Conservation (phyloP, 2,113 vertebrate species). For the Serilophus lunatus region DNA sequence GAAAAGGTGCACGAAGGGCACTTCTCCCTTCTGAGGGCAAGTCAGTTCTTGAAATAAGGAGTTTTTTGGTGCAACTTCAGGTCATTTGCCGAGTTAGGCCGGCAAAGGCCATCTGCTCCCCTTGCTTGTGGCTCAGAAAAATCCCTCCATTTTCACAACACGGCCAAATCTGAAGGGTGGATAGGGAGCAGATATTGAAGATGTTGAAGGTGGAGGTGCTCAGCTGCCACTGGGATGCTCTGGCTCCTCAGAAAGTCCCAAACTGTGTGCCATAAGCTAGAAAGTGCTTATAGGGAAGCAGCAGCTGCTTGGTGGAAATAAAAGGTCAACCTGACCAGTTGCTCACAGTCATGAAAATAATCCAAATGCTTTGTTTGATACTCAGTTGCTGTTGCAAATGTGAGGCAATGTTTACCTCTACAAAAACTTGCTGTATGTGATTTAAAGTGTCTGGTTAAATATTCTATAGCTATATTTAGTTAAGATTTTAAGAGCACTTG, state of each 20-base stretch:
- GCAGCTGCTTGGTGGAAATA: background rate
- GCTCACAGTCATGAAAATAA: background rate
- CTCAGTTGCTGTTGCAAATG: constrained; percentile 40
- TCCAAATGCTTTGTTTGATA: background rate
- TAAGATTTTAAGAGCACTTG: constrained; percentile 43
- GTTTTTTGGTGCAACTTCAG: background rate
- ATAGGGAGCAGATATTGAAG: background rate
- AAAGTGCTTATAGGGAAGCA: background rate
- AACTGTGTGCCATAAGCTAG: background rate
- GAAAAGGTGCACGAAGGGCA: background rate
- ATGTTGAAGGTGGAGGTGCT: background rate
- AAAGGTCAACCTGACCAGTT: background rate
- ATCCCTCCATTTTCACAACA: background rate
- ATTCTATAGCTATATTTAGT: constrained; percentile 50
- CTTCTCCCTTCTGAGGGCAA: background rate
- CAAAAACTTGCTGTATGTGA: constrained; percentile 49
- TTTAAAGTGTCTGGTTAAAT: constrained; percentile 36
- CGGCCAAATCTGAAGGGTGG: background rate
- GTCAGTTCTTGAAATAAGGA: background rate
- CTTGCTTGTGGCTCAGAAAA: background rate
- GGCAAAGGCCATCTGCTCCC: background rate
- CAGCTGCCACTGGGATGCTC: background rate
- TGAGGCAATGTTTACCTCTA: constrained; percentile 56
- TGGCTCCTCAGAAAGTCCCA: background rate
- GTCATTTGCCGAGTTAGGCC: background rate